Evolutionary conservation across 2,888 invertebrate species (phyloP).

Genomic region (Caenorhabditis afra): DNA sequence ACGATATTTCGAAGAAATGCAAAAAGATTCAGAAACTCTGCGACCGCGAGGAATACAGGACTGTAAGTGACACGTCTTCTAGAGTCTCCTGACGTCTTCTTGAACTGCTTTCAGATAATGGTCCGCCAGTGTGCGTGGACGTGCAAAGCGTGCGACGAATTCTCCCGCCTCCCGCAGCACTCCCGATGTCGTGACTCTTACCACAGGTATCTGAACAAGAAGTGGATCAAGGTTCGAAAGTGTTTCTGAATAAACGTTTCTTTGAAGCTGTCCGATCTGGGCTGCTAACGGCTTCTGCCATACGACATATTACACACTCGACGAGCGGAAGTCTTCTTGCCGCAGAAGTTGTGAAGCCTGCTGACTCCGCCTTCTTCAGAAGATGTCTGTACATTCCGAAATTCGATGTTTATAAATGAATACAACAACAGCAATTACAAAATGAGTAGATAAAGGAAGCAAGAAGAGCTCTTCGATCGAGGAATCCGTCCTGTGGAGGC

Average conservation of each 20-base stretch:
- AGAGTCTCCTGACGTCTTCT: neutral
- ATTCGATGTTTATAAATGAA: conserved; percentile 16
- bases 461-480: too few relatives aligned
- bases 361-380: neutral
- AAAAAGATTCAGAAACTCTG: conserved; percentile 28
- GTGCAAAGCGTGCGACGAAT: conserved; percentile 45
- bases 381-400: conserved; percentile 7
- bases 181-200: conserved; percentile 54
- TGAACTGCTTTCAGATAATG: conserved; percentile 62
- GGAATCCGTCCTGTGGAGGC: too few relatives aligned
- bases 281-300: conserved; percentile 57
- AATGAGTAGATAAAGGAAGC: too few relatives aligned
- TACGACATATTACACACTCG: conserved; percentile 48
- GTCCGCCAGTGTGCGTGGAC: conserved; percentile 52
- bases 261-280: conserved; percentile 55
- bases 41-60: conserved; percentile 15
- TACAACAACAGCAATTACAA: neutral
- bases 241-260: conserved; percentile 32
- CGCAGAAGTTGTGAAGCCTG: conserved; percentile 57
- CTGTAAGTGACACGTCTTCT: conserved; percentile 27
- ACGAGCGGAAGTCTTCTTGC: conserved; percentile 46
- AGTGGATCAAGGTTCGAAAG: conserved; percentile 13
- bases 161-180: conserved; percentile 30
- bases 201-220: conserved; percentile 37
- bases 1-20: conserved; percentile 47